Percentiles rank a stretch among this genome's conserved stretches.
Evolutionary conservation across 2,888 invertebrate species (phyloP).

Genomic region (Tromatobia lineatoria): DNA sequence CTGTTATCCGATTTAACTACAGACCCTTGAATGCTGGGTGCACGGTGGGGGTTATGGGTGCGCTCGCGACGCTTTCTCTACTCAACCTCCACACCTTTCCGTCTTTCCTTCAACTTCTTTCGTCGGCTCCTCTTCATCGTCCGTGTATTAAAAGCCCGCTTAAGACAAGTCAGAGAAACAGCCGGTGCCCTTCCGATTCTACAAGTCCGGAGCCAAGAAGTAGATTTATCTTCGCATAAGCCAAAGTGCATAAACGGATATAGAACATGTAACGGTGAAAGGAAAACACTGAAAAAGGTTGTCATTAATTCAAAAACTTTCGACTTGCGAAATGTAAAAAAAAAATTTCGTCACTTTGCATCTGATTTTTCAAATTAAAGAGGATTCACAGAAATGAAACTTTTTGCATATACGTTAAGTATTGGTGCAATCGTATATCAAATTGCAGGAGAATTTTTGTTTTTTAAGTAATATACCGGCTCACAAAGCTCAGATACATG

Average conservation of each 20-base stretch:
- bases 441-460: too few species aligned
- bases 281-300: too few species aligned
- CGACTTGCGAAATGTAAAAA: too few species aligned
- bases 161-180: neutral
- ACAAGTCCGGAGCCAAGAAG: constrained; percentile 68
- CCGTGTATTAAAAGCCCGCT: constrained; percentile 19
- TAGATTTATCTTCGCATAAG: constrained; percentile 77
- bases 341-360: too few species aligned
- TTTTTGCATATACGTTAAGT: too few species aligned
- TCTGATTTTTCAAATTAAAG: too few species aligned
- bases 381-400: too few species aligned
- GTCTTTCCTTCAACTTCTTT: constrained; percentile 17
- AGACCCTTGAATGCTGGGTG: constrained; percentile 68
- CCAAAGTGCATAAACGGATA: constrained; percentile 72
- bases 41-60: constrained; percentile 71
- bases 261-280: neutral
- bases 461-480: too few species aligned
- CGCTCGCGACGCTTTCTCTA: constrained; percentile 52
- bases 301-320: too few species aligned
- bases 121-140: neutral
- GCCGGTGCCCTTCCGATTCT: neutral
- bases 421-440: too few species aligned
- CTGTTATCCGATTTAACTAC: constrained; percentile 80
- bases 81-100: constrained; percentile 22
- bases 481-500: too few species aligned